Evolutionary conservation across 2,888 invertebrate genomes (phyloP), one percentile per base, ranked within the genome.

Genomic region (Parasteatoda lunata): DNA sequence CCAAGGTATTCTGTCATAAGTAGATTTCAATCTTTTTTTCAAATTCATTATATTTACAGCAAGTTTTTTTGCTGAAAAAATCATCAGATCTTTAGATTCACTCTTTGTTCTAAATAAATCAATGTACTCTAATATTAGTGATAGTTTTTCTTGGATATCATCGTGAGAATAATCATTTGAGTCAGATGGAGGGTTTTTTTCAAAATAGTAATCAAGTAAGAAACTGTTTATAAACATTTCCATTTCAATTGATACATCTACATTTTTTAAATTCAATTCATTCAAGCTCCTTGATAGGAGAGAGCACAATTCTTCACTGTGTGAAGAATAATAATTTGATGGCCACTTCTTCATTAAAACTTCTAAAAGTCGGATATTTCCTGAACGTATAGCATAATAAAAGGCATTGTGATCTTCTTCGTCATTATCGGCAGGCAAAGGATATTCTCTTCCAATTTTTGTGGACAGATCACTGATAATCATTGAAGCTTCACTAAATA

Each of bases 1-100:
- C 85, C 85, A 85, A 3, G 85, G 85, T 7, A 85, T 3, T 66
- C 30, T 80, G 30, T 66, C 54, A 13, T 85, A 85, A 5, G 85
- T 85, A 48, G 11, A 45, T 52, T 51, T 75, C 9, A 79, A 48
- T n/a, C 69, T 47, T 49, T 59, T 49, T 45, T 85, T 85, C 9
- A 80, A 54, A 6, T 69, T 15, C 13, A 79, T 49, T 15, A 85
- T 73, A 52, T 70, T 79, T 48, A 75, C 66, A 3, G 75, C 85
- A 5, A 85, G 68, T 13, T 49, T 68, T 68, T 75, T 80, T 0
- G 15, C 2, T 11, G 15, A 6, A 47, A 52, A 54, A 3, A 54
- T 54, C 7, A 54, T 9, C 7, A 9, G 7, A 9, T 54, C 54
- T 54, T 54, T 11, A 54, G 3, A 54, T 54, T 54, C 54, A 7